A percentile compares a stretch with the other conserved stretches of the same genome.
phyloP scores from a whole-genome alignment of 2,113 vertebrate genomes.

The Rhineura floridana region DNA sequence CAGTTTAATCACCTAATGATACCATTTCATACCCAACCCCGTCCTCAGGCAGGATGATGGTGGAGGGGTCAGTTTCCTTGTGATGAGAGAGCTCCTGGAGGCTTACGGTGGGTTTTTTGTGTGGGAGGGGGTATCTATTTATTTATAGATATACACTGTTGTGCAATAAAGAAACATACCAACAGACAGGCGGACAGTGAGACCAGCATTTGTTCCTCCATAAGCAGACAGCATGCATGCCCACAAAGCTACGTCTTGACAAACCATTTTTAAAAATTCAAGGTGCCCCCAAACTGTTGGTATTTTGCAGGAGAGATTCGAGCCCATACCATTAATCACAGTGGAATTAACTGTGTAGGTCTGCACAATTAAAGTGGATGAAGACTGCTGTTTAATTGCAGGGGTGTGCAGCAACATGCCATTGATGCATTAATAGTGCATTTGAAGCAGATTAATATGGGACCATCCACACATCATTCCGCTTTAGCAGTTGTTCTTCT shows the following conservation, averaged over 20 bases:
- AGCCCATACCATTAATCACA: too few species aligned
- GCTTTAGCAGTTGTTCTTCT: too few species aligned
- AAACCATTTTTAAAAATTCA: not conserved
- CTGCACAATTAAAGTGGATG: too few species aligned
- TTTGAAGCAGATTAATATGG: too few species aligned
- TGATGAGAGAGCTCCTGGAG: not conserved
- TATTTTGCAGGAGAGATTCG: too few species aligned
- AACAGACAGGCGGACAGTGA: not conserved
- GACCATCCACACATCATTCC: too few species aligned
- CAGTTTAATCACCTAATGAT: not conserved
- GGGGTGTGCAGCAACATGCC: too few species aligned
- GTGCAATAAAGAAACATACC: not conserved
- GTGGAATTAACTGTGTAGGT: too few species aligned
- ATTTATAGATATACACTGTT: not conserved
- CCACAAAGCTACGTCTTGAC: not conserved
- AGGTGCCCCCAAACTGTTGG: too few species aligned
- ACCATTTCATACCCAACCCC: not conserved
- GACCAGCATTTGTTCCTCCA: not conserved
- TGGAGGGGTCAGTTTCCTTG: not conserved
- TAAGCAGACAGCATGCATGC: not conserved
- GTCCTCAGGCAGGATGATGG: not conserved
- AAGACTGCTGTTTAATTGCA: too few species aligned
- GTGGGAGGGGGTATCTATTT: not conserved
- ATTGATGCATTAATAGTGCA: too few species aligned
- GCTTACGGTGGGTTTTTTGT: not conserved